Conservation (phyloP, 2,113 vertebrate species). For the Ailurus styani region DNA sequence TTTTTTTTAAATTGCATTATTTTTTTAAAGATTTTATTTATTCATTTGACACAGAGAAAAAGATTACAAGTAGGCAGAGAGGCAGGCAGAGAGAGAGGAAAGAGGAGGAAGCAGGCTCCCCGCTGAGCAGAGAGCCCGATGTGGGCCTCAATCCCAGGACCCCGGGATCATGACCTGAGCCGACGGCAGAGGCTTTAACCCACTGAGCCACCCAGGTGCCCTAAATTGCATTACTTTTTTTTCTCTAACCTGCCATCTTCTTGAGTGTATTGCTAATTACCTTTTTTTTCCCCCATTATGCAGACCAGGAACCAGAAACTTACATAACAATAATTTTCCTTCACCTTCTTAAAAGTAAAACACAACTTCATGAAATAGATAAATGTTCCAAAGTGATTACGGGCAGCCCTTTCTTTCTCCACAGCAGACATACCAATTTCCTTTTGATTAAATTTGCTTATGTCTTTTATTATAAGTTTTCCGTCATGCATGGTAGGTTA, state of each 20-base stretch:
- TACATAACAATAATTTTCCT: neutral
- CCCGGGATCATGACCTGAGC: no score
- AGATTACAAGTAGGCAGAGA: no score
- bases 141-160: no score
- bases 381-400: neutral
- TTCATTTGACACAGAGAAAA: no score
- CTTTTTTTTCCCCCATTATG: neutral
- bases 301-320: neutral
- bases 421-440: neutral
- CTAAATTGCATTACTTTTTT: neutral
- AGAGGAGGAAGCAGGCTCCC: no score
- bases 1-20: neutral
- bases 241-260: neutral
- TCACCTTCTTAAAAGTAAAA: neutral
- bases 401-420: neutral
- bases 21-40: no score
- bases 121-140: no score
- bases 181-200: no score
- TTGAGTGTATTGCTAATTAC: neutral
- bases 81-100: no score
- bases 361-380: neutral
- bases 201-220: no score
- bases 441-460: neutral
- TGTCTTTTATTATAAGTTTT: neutral
- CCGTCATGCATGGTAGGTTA: neutral